Evolutionary conservation across 1,140 invertebrate species (phyloP).

Genomic region (Platyura marginata): DNA sequence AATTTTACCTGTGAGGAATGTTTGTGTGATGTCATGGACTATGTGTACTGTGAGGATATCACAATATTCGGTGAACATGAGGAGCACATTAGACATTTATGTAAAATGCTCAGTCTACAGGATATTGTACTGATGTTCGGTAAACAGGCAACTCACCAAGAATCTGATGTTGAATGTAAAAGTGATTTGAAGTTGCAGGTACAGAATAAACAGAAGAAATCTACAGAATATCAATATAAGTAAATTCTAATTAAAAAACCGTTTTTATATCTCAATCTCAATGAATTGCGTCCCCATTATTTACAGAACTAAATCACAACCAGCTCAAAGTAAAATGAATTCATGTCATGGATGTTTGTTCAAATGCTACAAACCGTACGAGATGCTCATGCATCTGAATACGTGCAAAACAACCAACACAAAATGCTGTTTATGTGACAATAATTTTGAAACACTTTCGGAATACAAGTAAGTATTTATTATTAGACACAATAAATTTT

Average conservation of each 20-base stretch:
- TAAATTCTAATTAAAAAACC: too few species aligned
- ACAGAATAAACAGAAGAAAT: too few species aligned
- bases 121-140: too few species aligned
- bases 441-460: conserved; percentile 23
- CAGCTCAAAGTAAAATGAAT: conserved; percentile 19
- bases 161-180: too few species aligned
- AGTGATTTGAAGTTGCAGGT: too few species aligned
- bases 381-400: conserved; percentile 24
- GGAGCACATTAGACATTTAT: conserved; percentile 15
- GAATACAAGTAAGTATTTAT: conserved; percentile 16
- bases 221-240: too few species aligned
- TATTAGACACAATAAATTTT: too few species aligned
- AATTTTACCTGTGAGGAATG: conserved; percentile 16
- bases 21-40: conserved; percentile 18
- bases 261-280: too few species aligned
- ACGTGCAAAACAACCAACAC: conserved; percentile 27
- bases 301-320: conserved; percentile 13
- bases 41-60: conserved; percentile 20
- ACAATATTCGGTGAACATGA: conserved; percentile 19
- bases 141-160: too few species aligned
- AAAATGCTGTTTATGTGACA: conserved; percentile 30
- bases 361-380: conserved; percentile 23
- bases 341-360: conserved; percentile 23
- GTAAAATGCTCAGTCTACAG: too few species aligned
- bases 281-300: too few species aligned